phyloP scores from a whole-genome alignment of 92 coral and sea anemone genomes.

The Montipora capitata region DNA sequence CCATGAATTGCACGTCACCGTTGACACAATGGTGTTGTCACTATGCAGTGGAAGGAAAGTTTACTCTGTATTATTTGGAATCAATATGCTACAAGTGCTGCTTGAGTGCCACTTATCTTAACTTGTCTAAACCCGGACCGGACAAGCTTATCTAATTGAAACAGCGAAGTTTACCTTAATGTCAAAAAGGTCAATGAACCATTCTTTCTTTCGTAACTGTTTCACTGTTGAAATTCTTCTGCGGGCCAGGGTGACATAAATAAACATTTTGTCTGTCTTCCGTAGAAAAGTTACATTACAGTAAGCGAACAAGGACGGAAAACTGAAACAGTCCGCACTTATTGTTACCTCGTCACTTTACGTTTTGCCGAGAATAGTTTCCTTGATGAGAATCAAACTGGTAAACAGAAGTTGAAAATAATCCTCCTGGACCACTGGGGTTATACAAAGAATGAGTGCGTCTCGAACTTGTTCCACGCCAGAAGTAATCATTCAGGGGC shows the following conservation, averaged over 20 bases:
- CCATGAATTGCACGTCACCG: slow-evolving; percentile 8
- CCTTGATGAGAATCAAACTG: neutral
- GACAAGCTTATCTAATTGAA: slow-evolving; percentile 7
- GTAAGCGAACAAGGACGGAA: neutral
- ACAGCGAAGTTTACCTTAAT: neutral
- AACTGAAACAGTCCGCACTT: neutral
- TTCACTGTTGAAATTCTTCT: neutral
- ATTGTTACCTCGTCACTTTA: neutral
- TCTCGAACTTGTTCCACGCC: slow-evolving; percentile 14
- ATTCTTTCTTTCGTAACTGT: slow-evolving; percentile 4
- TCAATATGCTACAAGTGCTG: neutral
- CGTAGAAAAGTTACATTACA: neutral
- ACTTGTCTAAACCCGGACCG: too few species aligned
- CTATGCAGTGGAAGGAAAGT: neutral
- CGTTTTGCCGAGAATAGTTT: neutral
- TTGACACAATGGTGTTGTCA: slow-evolving; percentile 11
- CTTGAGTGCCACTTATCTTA: neutral
- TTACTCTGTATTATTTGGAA: neutral
- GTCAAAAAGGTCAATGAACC: neutral
- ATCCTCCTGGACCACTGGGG: slow-evolving; percentile 24
- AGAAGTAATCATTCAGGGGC: too few species aligned
- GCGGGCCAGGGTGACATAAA: neutral
- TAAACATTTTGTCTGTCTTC: slow-evolving; percentile 12
- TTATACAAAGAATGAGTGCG: neutral
- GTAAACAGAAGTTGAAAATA: slow-evolving; percentile 26